These are phyloP conservation scores for Lapara coniferarum DNA, from an alignment of 2,888 invertebrate genomes.

Conservation along the genomic window DNA sequence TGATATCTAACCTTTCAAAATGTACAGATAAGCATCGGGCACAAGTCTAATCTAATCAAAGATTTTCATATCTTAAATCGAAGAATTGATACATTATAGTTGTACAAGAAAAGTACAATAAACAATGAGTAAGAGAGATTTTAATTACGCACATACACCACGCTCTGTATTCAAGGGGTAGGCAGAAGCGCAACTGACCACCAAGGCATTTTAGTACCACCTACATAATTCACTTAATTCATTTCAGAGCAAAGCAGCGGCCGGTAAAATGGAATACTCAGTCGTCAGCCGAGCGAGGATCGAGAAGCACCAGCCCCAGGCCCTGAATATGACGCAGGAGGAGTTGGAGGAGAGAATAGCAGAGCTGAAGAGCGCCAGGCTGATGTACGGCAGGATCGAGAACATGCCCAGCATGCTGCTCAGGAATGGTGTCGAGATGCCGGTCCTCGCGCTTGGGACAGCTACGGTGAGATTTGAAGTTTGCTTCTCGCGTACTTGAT, in stretches of 20 bases:
- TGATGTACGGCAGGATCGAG: constrained; percentile 45
- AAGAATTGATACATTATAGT: no score
- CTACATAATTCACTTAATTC: not conserved
- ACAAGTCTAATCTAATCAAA: not conserved
- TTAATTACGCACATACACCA: no score
- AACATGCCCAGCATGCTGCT: constrained; percentile 51
- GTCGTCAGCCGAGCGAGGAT: not conserved
- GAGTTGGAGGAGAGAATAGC: constrained; percentile 45
- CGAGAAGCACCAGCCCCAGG: constrained; percentile 13
- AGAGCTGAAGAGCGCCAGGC: constrained; percentile 51
- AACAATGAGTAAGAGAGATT: no score
- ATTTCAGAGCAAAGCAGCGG: constrained; percentile 51
- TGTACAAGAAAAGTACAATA: no score
- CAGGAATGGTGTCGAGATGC: constrained; percentile 55
- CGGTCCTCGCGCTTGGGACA: constrained; percentile 63
- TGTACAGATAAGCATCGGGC: not conserved
- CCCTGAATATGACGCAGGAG: constrained; percentile 38
- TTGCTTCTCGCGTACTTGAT: no score
- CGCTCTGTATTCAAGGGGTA: no score
- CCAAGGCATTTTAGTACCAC: no score
- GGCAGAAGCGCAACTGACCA: no score
- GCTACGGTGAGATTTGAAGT: constrained; percentile 57
- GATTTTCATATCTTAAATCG: not conserved
- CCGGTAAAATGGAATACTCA: constrained; percentile 33
- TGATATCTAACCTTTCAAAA: no score